Conservation (phyloP, 2,797 vertebrate species). For the Rhinatrema bivittatum region DNA sequence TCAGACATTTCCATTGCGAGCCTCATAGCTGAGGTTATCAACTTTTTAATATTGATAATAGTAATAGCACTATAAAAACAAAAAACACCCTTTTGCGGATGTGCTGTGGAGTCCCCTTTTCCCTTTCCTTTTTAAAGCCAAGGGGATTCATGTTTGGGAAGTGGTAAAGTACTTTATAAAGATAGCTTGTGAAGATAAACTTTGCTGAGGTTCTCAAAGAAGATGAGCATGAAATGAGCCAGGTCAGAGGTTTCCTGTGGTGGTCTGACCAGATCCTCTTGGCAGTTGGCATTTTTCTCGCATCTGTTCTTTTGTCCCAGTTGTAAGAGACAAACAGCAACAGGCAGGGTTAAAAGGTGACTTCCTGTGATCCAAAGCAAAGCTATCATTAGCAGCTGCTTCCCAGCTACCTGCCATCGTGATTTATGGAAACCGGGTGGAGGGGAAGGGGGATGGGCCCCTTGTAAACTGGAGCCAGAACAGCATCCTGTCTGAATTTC, state of each 20-base stretch:
- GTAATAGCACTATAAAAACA: too few relatives aligned
- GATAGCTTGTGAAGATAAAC: constrained; percentile 1
- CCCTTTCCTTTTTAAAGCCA: too few relatives aligned
- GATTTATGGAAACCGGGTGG: constrained; percentile 73
- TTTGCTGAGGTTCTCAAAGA: background rate
- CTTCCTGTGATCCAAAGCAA: constrained; percentile 77
- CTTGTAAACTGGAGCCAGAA: constrained; percentile 37
- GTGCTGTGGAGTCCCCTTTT: too few relatives aligned
- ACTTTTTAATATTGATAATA: too few relatives aligned
- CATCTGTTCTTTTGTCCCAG: constrained; percentile 66
- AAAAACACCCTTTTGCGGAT: too few relatives aligned
- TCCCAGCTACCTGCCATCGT: constrained; percentile 84
- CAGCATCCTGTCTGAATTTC: constrained; percentile 1
- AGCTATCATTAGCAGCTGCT: constrained; percentile 85
- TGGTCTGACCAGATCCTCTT: constrained; percentile 42
- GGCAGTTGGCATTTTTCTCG: constrained; percentile 42
- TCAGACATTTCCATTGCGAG: too few relatives aligned
- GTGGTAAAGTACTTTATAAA: too few relatives aligned
- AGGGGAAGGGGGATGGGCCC: constrained; percentile 23
- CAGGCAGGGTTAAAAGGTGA: constrained; percentile 88
- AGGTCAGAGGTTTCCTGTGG: constrained; percentile 44
- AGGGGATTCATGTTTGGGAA: too few relatives aligned
- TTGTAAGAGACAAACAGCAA: constrained; percentile 80
- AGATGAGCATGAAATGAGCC: background rate
- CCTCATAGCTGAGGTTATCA: too few relatives aligned